phyloP scores from a whole-genome alignment of 1,140 invertebrate species.

The Leptinotarsa undecemlineata region DNA sequence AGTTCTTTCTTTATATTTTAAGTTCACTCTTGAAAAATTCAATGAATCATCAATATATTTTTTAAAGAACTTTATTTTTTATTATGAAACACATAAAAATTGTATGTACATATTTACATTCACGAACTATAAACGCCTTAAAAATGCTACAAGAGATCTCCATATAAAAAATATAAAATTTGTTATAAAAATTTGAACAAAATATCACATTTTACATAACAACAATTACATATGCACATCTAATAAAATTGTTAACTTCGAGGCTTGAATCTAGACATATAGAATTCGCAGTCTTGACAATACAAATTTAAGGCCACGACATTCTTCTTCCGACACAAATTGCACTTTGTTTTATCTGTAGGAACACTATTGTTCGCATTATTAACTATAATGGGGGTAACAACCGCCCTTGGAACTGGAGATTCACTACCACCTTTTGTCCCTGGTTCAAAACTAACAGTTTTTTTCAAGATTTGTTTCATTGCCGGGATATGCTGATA shows the following conservation, averaged over 20 bases:
- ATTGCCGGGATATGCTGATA: constrained; percentile 47
- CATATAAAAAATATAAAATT: constrained; percentile 23
- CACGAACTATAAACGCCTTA: neutral
- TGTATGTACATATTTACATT: neutral
- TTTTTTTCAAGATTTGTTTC: constrained; percentile 65
- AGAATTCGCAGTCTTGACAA: constrained; percentile 88
- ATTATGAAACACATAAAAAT: neutral
- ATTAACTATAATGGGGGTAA: constrained; percentile 57
- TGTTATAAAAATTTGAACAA: constrained; percentile 35
- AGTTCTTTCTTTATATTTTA: too few relatives aligned
- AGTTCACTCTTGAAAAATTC: too few relatives aligned
- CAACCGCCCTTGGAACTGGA: constrained; percentile 55
- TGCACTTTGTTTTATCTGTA: constrained; percentile 65
- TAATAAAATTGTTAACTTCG: constrained; percentile 51
- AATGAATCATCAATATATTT: neutral
- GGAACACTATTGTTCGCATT: constrained; percentile 48
- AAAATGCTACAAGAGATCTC: constrained; percentile 11
- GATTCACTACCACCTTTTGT: constrained; percentile 65
- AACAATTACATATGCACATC: constrained; percentile 24
- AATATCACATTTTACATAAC: constrained; percentile 38
- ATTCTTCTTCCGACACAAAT: constrained; percentile 82
- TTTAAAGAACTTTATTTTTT: neutral
- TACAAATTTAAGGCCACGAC: constrained; percentile 76
- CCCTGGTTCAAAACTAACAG: constrained; percentile 68
- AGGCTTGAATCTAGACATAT: constrained; percentile 83